Conservation (phyloP, 1,140 invertebrate species). For the Saccostrea glomerata region DNA sequence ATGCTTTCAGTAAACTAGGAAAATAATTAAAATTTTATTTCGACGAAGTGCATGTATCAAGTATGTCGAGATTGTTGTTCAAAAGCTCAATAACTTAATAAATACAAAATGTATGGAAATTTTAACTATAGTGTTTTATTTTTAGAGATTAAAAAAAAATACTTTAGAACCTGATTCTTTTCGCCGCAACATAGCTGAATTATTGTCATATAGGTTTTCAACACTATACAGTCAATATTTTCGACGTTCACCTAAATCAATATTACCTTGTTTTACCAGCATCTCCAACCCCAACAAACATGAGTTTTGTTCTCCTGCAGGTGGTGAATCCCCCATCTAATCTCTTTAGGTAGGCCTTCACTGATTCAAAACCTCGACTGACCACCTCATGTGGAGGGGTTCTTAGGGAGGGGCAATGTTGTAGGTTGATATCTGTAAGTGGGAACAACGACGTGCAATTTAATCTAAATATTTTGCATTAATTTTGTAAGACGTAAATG, state of each 20-base stretch:
- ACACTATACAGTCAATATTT: neutral
- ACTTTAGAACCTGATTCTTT: no score
- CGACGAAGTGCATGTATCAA: no score
- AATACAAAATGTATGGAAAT: no score
- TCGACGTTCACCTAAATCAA: no score
- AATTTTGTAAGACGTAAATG: no score
- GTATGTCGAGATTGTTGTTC: no score
- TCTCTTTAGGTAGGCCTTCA: slow-evolving; percentile 73
- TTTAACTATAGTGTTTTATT: no score
- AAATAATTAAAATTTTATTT: neutral
- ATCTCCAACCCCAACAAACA: slow-evolving; percentile 78
- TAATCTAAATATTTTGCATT: no score
- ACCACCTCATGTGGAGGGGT: slow-evolving; percentile 77
- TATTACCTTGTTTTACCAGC: slow-evolving; percentile 79
- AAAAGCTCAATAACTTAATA: no score
- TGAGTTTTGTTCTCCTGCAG: slow-evolving; percentile 77
- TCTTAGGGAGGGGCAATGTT: slow-evolving; percentile 72
- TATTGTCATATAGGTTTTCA: no score
- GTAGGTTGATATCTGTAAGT: slow-evolving; percentile 66
- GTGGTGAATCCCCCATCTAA: slow-evolving; percentile 69
- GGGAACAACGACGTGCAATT: neutral
- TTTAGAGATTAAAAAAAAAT: no score
- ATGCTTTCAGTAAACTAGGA: slow-evolving; percentile 71
- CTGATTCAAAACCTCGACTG: slow-evolving; percentile 69
- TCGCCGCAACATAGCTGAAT: no score